Conservation (phyloP, 2,797 vertebrate species). For the Anniella stebbinsi region DNA sequence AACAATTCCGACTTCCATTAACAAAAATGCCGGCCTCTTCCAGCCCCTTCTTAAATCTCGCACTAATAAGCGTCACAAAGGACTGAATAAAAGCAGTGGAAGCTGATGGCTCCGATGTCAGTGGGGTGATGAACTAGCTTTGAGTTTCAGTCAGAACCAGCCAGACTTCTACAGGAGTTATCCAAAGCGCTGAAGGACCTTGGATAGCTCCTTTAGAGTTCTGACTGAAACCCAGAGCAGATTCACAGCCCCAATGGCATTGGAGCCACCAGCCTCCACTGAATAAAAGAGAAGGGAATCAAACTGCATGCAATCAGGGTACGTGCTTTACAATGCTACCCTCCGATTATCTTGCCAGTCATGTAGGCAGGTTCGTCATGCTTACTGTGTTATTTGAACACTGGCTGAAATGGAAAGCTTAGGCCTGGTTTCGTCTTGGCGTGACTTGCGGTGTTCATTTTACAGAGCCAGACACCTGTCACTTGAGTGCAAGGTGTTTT, state of each 20-base stretch:
- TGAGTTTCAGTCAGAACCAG: too few relatives aligned
- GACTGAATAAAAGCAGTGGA: background rate
- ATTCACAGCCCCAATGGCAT: too few relatives aligned
- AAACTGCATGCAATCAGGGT: background rate
- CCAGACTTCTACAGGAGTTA: too few relatives aligned
- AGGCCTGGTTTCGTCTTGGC: constrained; percentile 8
- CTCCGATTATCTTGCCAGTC: background rate
- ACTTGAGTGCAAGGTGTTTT: background rate
- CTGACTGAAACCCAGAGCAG: too few relatives aligned
- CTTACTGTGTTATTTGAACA: background rate
- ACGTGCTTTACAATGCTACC: background rate
- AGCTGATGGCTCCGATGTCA: too few relatives aligned
- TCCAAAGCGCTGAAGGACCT: too few relatives aligned
- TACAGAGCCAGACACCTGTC: background rate
- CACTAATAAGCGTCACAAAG: background rate
- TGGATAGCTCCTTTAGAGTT: too few relatives aligned
- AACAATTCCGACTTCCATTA: too few relatives aligned
- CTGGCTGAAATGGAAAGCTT: background rate
- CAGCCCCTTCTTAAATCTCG: background rate
- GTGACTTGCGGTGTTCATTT: background rate
- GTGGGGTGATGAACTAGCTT: too few relatives aligned
- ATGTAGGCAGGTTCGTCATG: background rate
- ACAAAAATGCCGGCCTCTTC: background rate
- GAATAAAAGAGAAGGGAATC: background rate
- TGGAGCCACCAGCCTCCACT: background rate